Evolutionary conservation across 1,140 invertebrate species (phyloP).

Genomic region (Cepaea nemoralis): DNA sequence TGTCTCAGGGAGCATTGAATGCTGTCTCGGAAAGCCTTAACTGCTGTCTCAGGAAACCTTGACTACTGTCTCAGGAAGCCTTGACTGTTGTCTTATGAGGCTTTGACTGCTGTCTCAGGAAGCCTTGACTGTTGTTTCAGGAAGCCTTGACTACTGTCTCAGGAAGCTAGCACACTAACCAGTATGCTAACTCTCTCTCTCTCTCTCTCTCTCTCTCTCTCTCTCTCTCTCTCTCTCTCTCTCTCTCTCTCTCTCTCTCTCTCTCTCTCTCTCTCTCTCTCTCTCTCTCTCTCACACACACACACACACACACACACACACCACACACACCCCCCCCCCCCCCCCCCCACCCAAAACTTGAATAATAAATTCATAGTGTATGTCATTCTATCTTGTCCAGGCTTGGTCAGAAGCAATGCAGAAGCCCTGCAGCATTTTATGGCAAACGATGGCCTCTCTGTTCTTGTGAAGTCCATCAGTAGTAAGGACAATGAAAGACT

Average conservation of each 20-base stretch:
- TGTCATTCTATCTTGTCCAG: neutral
- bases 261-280: slow-evolving; percentile 1
- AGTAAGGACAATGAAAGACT: slow-evolving; percentile 34
- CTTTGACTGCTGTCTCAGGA: too few species aligned
- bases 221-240: too few species aligned
- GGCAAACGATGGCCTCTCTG: slow-evolving; percentile 20
- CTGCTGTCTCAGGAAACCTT: too few species aligned
- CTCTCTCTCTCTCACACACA: neutral
- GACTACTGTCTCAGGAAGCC: too few species aligned
- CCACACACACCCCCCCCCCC: neutral
- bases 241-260: slow-evolving; percentile 14
- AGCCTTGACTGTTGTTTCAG: too few species aligned
- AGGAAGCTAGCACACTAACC: too few species aligned
- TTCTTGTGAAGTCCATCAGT: slow-evolving; percentile 14
- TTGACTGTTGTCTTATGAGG: too few species aligned
- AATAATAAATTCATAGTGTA: neutral
- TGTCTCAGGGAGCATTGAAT: too few species aligned
- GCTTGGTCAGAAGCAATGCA: slow-evolving; percentile 23
- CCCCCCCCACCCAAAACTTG: neutral
- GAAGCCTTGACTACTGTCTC: too few species aligned
- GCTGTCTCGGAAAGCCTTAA: too few species aligned
- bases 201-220: too few species aligned
- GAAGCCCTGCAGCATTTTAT: neutral
- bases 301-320: neutral
- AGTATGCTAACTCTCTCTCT: too few species aligned